A percentile compares a stretch with the other conserved stretches of the same genome.
Conservation (phyloP, 2,888 invertebrate species). For the Drosophila rubida region DNA sequence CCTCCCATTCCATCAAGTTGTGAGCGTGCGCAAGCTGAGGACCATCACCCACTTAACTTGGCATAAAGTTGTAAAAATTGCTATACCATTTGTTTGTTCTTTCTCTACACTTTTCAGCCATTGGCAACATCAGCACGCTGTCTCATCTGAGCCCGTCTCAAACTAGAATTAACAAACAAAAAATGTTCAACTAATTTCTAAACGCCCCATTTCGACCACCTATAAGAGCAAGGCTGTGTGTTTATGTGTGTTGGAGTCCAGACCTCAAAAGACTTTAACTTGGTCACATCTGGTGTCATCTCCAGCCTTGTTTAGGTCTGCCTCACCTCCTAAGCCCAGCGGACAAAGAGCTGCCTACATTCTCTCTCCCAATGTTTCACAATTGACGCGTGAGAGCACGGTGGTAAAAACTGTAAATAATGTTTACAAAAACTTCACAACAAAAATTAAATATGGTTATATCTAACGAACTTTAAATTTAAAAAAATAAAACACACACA, state of each 20-base stretch:
- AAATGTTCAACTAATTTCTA: conserved; percentile 63
- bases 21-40: conserved; percentile 44
- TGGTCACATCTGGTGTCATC: conserved; percentile 69
- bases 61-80: conserved; percentile 73
- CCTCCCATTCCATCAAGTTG: conserved; percentile 13
- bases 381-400: conserved; percentile 23
- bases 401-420: conserved; percentile 1
- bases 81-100: conserved; percentile 45
- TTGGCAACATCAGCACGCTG: conserved; percentile 64
- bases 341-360: conserved; percentile 18
- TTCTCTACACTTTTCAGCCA: conserved; percentile 33
- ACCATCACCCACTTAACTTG: conserved; percentile 76
- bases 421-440: too few relatives aligned
- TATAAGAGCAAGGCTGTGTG: conserved; percentile 16
- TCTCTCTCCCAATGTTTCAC: neutral
- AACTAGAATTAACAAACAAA: conserved; percentile 48
- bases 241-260: conserved; percentile 29
- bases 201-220: conserved; percentile 21
- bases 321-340: conserved; percentile 15
- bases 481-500: too few relatives aligned
- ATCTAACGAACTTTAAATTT: too few relatives aligned
- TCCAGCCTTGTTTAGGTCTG: conserved; percentile 31
- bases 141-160: conserved; percentile 48
- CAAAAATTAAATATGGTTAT: too few relatives aligned
- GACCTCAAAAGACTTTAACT: conserved; percentile 63